Percentiles rank a stretch among this genome's conserved stretches.
Evolutionary conservation across 2,113 vertebrate species (phyloP).

Genomic region (Tenrec ecaudatus): DNA sequence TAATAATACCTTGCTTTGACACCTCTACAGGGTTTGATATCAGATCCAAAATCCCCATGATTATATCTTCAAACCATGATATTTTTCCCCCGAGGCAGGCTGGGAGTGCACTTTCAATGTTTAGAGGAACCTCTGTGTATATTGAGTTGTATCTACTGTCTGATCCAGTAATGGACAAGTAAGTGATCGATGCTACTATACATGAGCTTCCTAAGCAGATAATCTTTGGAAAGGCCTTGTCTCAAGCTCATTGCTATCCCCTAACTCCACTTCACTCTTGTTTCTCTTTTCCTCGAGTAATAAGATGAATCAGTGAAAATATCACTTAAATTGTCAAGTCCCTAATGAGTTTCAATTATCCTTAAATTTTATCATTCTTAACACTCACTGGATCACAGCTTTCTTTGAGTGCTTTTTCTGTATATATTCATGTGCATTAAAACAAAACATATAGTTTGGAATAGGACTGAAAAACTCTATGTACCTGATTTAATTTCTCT

Average conservation of each 20-base stretch:
- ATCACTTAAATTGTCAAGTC: slow-evolving; percentile 67
- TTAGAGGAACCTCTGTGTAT: not conserved
- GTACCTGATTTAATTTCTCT: slow-evolving; percentile 59
- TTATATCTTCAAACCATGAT: no score
- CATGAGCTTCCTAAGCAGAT: not conserved
- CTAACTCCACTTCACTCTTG: not conserved
- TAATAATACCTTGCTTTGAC: not conserved
- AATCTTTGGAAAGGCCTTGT: slow-evolving; percentile 53
- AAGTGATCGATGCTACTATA: not conserved
- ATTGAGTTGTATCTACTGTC: not conserved
- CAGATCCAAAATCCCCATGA: not conserved
- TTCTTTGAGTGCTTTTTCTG: slow-evolving; percentile 61
- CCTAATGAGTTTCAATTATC: slow-evolving; percentile 67
- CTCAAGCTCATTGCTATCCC: slow-evolving; percentile 23
- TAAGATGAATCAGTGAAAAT: slow-evolving; percentile 60
- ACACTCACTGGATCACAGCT: slow-evolving; percentile 43
- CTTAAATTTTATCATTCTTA: slow-evolving; percentile 68
- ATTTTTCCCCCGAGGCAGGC: no score
- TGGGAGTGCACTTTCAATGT: not conserved
- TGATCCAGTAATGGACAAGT: not conserved
- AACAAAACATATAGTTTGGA: slow-evolving; percentile 58
- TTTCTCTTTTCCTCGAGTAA: slow-evolving; percentile 55
- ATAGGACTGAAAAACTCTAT: not conserved
- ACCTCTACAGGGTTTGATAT: not conserved
- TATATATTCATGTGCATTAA: slow-evolving; percentile 53